Percentiles rank a stretch among this genome's conserved stretches.
These are phyloP conservation scores for Drosophila rellima DNA, from an alignment of 2,888 invertebrate genomes.

Conservation along the genomic window DNA sequence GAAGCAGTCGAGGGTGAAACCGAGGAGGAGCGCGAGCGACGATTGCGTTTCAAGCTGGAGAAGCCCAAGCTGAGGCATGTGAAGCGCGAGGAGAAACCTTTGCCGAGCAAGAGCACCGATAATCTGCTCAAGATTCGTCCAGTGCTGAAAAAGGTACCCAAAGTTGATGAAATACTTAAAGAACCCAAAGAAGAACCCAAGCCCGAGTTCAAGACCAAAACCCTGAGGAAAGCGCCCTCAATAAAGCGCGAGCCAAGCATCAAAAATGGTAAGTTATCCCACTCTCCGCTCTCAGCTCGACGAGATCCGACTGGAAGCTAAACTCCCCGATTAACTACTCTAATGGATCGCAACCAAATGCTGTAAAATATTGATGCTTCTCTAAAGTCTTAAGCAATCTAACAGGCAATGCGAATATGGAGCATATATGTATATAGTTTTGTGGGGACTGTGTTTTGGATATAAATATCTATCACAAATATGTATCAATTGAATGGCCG, in stretches of 20 bases:
- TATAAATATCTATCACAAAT: conserved; percentile 5
- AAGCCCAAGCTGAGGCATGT: conserved; percentile 84
- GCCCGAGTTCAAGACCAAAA: conserved; percentile 85
- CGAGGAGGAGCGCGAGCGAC: conserved; percentile 83
- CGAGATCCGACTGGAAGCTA: conserved; percentile 55
- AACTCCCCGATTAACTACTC: conserved; percentile 66
- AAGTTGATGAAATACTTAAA: conserved; percentile 84
- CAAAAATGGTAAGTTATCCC: conserved; percentile 82
- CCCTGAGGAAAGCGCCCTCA: conserved; percentile 83
- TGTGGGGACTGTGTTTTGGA: conserved; percentile 11
- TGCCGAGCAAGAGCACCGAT: conserved; percentile 84
- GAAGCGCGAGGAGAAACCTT: conserved; percentile 84
- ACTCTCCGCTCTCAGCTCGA: conserved; percentile 15
- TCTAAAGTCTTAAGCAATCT: conserved; percentile 51
- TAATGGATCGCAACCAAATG: conserved; percentile 60
- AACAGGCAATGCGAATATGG: conserved; percentile 13
- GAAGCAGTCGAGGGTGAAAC: conserved; percentile 82
- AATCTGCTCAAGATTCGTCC: conserved; percentile 84
- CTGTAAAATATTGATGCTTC: conserved; percentile 70
- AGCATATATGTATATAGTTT: neutral
- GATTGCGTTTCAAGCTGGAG: conserved; percentile 84
- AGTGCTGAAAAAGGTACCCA: conserved; percentile 84
- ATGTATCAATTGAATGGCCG: conserved; percentile 38
- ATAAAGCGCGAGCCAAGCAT: conserved; percentile 83
- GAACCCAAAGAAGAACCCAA: conserved; percentile 83